These are phyloP conservation scores for Tetramorium alpestre DNA, from an alignment of 1,140 invertebrate species.

Conservation along the genomic window DNA sequence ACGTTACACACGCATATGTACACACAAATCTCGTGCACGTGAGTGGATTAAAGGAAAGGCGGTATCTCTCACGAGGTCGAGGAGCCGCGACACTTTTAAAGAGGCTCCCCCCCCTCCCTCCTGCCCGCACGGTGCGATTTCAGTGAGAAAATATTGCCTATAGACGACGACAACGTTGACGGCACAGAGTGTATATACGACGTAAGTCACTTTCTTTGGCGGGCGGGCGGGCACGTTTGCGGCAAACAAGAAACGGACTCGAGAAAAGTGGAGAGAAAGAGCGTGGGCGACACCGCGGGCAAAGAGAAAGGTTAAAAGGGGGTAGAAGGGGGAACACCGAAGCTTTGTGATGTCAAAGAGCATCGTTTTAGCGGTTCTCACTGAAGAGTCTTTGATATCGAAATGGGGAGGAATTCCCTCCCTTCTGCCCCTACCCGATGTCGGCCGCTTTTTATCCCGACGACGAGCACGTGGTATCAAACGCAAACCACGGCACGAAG, in stretches of 20 bases:
- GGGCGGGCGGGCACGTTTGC: slow-evolving; percentile 37
- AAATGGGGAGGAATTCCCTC: slow-evolving; percentile 31
- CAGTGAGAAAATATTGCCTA: slow-evolving; percentile 59
- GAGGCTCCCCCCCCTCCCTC: neutral
- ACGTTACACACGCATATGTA: neutral
- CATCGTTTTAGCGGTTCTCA: slow-evolving; percentile 52
- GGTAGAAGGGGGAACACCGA: neutral
- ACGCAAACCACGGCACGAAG: slow-evolving; percentile 62
- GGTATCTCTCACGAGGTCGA: slow-evolving; percentile 30
- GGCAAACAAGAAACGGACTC: slow-evolving; percentile 57
- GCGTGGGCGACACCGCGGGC: slow-evolving; percentile 4
- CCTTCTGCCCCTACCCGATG: neutral
- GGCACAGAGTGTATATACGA: slow-evolving; percentile 26
- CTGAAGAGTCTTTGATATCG: slow-evolving; percentile 37
- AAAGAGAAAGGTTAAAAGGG: slow-evolving; percentile 43
- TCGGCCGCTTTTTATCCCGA: slow-evolving; percentile 23
- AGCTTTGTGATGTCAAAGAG: slow-evolving; percentile 59
- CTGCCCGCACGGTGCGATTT: slow-evolving; percentile 1
- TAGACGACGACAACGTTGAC: neutral
- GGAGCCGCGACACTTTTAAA: slow-evolving; percentile 50
- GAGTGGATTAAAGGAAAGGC: slow-evolving; percentile 33
- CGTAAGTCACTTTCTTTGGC: slow-evolving; percentile 58
- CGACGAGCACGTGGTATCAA: slow-evolving; percentile 56
- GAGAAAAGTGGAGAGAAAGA: slow-evolving; percentile 57
- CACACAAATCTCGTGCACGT: neutral